A percentile compares a stretch with the other conserved stretches of the same genome.
These are phyloP conservation scores for Ctenopoma multispine DNA, from an alignment of 2,797 vertebrate species.

Conservation along the genomic window DNA sequence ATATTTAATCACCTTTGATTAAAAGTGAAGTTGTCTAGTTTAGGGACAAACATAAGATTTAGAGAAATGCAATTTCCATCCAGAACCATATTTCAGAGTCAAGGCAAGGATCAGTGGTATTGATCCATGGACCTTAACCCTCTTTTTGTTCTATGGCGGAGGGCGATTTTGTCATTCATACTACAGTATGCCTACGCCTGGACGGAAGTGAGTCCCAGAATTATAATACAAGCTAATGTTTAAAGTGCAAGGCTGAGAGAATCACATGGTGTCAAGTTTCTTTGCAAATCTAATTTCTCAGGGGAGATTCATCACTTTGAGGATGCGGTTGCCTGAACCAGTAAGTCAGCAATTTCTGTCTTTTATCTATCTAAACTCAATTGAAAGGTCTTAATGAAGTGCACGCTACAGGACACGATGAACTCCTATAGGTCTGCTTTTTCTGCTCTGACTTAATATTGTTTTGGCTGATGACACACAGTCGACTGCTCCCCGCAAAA, in stretches of 20 bases:
- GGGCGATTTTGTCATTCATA: slow-evolving; percentile 76
- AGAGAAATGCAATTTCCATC: slow-evolving; percentile 48
- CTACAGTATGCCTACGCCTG: slow-evolving; percentile 48
- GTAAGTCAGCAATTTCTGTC: slow-evolving; percentile 74
- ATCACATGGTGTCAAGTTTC: slow-evolving; percentile 71
- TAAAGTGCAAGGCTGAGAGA: slow-evolving; percentile 58
- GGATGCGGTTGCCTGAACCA: slow-evolving; percentile 56
- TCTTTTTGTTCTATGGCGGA: slow-evolving; percentile 65
- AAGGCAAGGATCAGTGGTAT: slow-evolving; percentile 64
- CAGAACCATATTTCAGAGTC: slow-evolving; percentile 67
- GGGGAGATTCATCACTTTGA: slow-evolving; percentile 67
- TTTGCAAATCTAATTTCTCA: slow-evolving; percentile 74
- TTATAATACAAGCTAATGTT: slow-evolving; percentile 66
- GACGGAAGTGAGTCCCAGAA: slow-evolving; percentile 67
- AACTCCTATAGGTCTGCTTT: slow-evolving; percentile 46
- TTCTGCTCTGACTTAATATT: slow-evolving; percentile 35
- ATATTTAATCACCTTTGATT: slow-evolving; percentile 85
- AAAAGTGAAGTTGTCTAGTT: slow-evolving; percentile 81
- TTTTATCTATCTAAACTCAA: slow-evolving; percentile 71
- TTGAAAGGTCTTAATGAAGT: slow-evolving; percentile 72
- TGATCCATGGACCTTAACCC: slow-evolving; percentile 71
- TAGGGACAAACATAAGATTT: slow-evolving; percentile 65
- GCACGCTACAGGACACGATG: slow-evolving; percentile 50
- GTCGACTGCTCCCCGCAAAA: slow-evolving; percentile 7
- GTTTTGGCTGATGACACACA: slow-evolving; percentile 12